Conservation (phyloP, 2,888 invertebrate genomes). For the Dolomedes plantarius region DNA sequence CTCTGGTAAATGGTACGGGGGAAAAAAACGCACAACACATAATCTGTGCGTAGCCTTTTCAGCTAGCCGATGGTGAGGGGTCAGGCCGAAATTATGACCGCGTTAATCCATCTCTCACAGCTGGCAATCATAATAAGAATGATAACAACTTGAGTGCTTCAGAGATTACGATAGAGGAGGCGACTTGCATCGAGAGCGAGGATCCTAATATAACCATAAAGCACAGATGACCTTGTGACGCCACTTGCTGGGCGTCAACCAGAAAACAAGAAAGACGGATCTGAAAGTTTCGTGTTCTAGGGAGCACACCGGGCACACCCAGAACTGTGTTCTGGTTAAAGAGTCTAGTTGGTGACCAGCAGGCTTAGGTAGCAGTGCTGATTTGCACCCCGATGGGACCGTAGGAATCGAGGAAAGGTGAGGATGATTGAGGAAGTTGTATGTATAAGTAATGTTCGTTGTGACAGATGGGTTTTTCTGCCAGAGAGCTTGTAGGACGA, state of each 20-base stretch:
- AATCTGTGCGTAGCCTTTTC: too few relatives aligned
- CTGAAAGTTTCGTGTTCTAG: constrained; percentile 37
- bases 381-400: constrained; percentile 15
- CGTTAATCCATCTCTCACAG: constrained; percentile 7
- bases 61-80: too few relatives aligned
- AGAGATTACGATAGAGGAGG: not conserved
- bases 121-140: constrained; percentile 15
- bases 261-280: constrained; percentile 53
- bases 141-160: not conserved
- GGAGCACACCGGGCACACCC: constrained; percentile 13
- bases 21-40: too few relatives aligned
- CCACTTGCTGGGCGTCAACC: constrained; percentile 41
- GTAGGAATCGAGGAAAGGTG: constrained; percentile 7
- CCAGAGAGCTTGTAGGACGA: not conserved
- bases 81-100: not conserved
- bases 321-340: constrained; percentile 10
- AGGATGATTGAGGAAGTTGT: constrained; percentile 20
- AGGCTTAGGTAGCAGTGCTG: constrained; percentile 3
- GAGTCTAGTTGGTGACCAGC: not conserved
- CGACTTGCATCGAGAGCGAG: not conserved
- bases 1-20: too few relatives aligned
- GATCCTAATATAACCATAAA: constrained; percentile 44
- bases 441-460: constrained; percentile 11
- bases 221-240: constrained; percentile 36
- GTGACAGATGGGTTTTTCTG: not conserved